Conservation (phyloP, 2,888 invertebrate genomes). For the Escarpia spicata region DNA sequence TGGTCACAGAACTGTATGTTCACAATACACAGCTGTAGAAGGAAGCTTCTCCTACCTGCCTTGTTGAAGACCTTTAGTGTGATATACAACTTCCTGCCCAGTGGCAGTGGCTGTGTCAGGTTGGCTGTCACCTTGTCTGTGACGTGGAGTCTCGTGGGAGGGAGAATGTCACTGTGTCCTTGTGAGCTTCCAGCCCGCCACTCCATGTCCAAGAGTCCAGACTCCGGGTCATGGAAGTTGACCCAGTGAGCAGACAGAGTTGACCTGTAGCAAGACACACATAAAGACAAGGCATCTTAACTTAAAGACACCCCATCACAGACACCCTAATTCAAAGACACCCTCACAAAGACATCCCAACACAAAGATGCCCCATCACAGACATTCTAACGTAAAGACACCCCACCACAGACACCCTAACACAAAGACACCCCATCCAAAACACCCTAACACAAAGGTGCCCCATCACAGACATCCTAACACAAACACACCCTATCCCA, state of each 20-base stretch:
- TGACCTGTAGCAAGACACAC: not conserved
- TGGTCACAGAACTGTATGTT: not conserved
- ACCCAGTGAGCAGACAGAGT: slow-evolving; percentile 7
- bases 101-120: not conserved
- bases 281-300: not conserved
- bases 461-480: not conserved
- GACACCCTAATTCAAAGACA: too few relatives aligned
- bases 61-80: slow-evolving; percentile 14
- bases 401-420: too few relatives aligned
- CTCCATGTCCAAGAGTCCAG: not conserved
- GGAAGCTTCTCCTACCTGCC: slow-evolving; percentile 8
- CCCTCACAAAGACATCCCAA: too few relatives aligned
- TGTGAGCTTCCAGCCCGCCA: slow-evolving; percentile 10
- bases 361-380: too few relatives aligned
- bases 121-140: not conserved
- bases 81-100: not conserved
- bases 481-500: not conserved
- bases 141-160: not conserved
- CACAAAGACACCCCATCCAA: too few relatives aligned
- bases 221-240: slow-evolving; percentile 7
- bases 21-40: not conserved
- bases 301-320: too few relatives aligned
- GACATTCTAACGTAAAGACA: too few relatives aligned
- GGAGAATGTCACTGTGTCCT: not conserved
- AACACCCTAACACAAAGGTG: too few relatives aligned